Percentiles rank a stretch among this genome's conserved stretches.
Evolutionary conservation across 2,888 invertebrate genomes (phyloP).

Genomic region (Hydroisotoma schaefferi): DNA sequence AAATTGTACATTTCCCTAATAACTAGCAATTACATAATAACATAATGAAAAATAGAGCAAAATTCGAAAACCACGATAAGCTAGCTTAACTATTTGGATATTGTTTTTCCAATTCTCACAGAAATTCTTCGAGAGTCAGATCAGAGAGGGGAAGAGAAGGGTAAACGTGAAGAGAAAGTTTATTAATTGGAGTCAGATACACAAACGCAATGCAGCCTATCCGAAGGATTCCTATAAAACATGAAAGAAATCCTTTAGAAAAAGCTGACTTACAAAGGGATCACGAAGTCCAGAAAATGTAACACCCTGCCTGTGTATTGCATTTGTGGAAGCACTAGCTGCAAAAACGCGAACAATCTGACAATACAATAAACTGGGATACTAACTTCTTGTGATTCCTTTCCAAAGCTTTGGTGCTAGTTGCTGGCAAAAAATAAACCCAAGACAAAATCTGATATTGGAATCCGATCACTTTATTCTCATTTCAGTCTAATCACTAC

Average conservation of each 20-base stretch:
- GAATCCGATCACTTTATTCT: constrained; percentile 2
- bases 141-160: background rate
- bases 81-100: too few species aligned
- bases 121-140: background rate
- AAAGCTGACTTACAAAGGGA: background rate
- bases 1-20: background rate
- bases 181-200: constrained; percentile 1
- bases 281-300: too few species aligned
- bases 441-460: background rate
- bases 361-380: background rate
- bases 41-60: too few species aligned
- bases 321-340: too few species aligned
- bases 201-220: too few species aligned
- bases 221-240: too few species aligned
- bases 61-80: too few species aligned
- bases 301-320: too few species aligned
- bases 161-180: constrained; percentile 2
- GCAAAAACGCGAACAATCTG: background rate
- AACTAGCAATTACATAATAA: too few species aligned
- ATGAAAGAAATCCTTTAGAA: constrained; percentile 2
- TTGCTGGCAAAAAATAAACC: background rate
- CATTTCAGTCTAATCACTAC: constrained; percentile 2
- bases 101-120: too few species aligned
- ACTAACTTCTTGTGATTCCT: background rate
- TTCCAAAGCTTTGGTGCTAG: background rate